Percentiles rank a stretch among this genome's conserved stretches.
phyloP scores from a whole-genome alignment of 2,113 vertebrate species.

The Oncorhynchus gorbuscha region DNA sequence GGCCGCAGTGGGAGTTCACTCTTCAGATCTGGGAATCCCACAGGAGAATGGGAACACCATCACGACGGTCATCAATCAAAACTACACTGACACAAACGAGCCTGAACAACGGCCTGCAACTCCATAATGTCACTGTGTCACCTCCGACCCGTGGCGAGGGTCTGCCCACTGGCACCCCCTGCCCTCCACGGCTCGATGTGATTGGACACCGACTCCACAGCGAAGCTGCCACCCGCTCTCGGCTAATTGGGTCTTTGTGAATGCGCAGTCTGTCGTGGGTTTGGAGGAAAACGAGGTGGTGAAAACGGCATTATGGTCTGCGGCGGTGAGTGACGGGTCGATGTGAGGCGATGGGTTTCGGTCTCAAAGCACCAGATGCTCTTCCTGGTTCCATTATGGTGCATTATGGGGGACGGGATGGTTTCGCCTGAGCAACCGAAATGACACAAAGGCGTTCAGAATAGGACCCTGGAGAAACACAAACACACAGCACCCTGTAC shows the following conservation, averaged over 20 bases:
- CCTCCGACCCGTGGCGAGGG: constrained; percentile 75
- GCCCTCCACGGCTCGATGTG: constrained; percentile 35
- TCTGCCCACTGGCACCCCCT: constrained; percentile 75
- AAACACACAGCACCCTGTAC: too few species aligned
- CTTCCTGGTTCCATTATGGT: constrained; percentile 7
- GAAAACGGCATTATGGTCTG: constrained; percentile 5
- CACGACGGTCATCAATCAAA: constrained; percentile 94
- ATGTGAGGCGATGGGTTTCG: constrained; percentile 16
- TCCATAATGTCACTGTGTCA: constrained; percentile 73
- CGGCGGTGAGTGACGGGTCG: neutral
- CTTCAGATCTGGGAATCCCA: constrained; percentile 63
- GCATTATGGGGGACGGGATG: constrained; percentile 1
- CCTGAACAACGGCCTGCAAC: constrained; percentile 80
- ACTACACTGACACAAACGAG: constrained; percentile 86
- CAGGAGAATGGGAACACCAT: constrained; percentile 76
- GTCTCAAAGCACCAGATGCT: constrained; percentile 7
- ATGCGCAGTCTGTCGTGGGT: constrained; percentile 76
- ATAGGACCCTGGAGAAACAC: neutral
- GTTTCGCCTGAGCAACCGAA: neutral
- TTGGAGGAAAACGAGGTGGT: neutral
- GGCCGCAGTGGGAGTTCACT: constrained; percentile 47
- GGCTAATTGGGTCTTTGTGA: constrained; percentile 82
- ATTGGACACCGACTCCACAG: constrained; percentile 61
- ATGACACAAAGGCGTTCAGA: neutral
- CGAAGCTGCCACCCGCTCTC: constrained; percentile 55